Evolutionary conservation across 2,888 invertebrate species (phyloP).

Genomic region (Pocota personata): DNA sequence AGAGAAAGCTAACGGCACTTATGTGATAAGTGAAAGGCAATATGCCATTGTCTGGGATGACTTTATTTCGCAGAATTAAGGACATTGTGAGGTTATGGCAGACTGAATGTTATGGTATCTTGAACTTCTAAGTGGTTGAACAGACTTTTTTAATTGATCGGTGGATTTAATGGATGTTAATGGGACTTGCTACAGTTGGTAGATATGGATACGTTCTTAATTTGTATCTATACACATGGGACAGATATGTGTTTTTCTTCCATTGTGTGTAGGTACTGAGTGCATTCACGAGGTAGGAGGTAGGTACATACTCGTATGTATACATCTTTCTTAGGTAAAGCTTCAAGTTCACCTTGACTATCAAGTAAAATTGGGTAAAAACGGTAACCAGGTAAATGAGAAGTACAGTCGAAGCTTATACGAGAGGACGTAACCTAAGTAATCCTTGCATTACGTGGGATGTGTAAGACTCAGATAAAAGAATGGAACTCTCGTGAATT

Average conservation of each 20-base stretch:
- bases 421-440: too few relatives aligned
- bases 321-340: too few relatives aligned
- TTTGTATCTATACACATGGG: not conserved
- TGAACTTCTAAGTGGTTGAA: slow-evolving; percentile 19
- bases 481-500: too few relatives aligned
- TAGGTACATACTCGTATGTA: too few relatives aligned
- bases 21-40: slow-evolving; percentile 22
- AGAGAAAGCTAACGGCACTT: slow-evolving; percentile 26
- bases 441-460: too few relatives aligned
- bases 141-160: slow-evolving; percentile 28
- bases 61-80: slow-evolving; percentile 2
- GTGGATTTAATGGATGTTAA: slow-evolving; percentile 7
- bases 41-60: slow-evolving; percentile 10
- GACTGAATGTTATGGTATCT: slow-evolving; percentile 34
- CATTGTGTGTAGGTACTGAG: not conserved
- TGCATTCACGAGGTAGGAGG: not conserved
- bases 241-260: not conserved
- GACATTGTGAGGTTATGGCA: not conserved
- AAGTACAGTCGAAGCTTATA: too few relatives aligned
- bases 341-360: too few relatives aligned
- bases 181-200: not conserved
- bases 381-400: too few relatives aligned
- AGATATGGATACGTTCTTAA: not conserved
- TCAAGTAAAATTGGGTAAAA: too few relatives aligned
- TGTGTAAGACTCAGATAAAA: too few relatives aligned